Evolutionary conservation across 2,113 vertebrate species (phyloP), one percentile per base, ranked within the genome.

Genomic region (Amia ocellicauda): DNA sequence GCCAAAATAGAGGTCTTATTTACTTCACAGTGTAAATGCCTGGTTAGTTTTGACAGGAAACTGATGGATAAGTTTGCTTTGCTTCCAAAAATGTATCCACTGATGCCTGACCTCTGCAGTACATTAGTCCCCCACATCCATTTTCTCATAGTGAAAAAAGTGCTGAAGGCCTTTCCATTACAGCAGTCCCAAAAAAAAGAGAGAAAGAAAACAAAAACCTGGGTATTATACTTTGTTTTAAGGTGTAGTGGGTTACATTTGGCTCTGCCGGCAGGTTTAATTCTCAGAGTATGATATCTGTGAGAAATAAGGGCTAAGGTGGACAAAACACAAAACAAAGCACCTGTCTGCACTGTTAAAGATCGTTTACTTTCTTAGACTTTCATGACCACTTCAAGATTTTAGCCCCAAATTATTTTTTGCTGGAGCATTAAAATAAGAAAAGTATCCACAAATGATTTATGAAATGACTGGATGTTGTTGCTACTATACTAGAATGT

Each of bases 251-350:
- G 64, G 58, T 74, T 71, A 28, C 63, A 49, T 52, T 60, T 41
- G 36, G 62, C 61, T 56, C 28, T n/a, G 57, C 58, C 36, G 58
- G 31, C 5, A 36, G 31, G 31, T 36, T 36, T 11, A 5, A 36
- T 36, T 36, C 31, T 7, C 31, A 54, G 29, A 29, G 70, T 66
- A 43, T 70, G 66, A 83, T 80, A 75, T 70, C 78, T 81, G 79
- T 83, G 79, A 84, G 82, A 86, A 84, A 66, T 23, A 28, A 62
- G 68, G 36, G 52, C 71, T 63, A 68, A 69, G 74, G 74, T 83
- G 69, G 62, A 64, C 41, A 69, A 26, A 63, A 56, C 59, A 71
- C 47, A 45, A 57, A 13, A 26, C 49, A 27, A 19, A 31, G 47
- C 24, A 28, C n/a, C n/a, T n/a, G n/a, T 47, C n/a, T 47, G 45